phyloP scores from a whole-genome alignment of 2,888 invertebrate species.

The Conus canariensis region DNA sequence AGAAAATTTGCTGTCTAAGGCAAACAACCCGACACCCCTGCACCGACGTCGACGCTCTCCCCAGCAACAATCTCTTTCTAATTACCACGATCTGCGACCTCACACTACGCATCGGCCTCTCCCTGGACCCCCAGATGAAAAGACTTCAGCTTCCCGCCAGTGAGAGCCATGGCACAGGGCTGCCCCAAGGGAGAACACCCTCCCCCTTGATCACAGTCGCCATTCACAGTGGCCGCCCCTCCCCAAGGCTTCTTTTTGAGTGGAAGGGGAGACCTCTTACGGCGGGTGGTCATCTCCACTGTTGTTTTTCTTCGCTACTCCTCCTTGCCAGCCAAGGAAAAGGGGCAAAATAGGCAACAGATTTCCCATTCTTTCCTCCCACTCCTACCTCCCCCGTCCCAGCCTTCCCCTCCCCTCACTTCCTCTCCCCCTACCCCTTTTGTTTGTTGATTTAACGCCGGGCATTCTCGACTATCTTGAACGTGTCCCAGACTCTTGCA shows the following conservation, averaged over 20 bases:
- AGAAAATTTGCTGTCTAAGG: too few species aligned
- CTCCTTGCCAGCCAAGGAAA: not conserved
- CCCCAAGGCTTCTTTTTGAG: too few species aligned
- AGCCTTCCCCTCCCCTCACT: not conserved
- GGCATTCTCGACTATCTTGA: too few species aligned
- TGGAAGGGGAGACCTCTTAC: not conserved
- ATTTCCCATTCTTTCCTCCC: conserved; percentile 13
- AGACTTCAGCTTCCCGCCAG: too few species aligned
- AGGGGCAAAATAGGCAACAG: conserved; percentile 27
- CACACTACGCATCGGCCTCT: too few species aligned
- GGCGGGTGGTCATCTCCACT: conserved; percentile 21
- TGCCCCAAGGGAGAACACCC: conserved; percentile 5
- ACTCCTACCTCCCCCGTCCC: not conserved
- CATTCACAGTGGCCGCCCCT: not conserved
- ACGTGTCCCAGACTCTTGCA: too few species aligned
- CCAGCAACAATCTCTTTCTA: too few species aligned
- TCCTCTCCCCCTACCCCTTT: not conserved
- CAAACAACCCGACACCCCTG: too few species aligned
- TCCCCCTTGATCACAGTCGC: conserved; percentile 13
- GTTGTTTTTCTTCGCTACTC: not conserved
- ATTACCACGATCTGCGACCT: too few species aligned
- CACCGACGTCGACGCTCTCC: too few species aligned
- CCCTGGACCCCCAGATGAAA: too few species aligned
- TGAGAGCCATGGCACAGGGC: too few species aligned
- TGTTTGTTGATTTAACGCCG: conserved; percentile 18